Evolutionary conservation across 53 echinoderm and acorn worm genomes (phyloP), one percentile per base, ranked within the genome.

Genomic region (Holothuria leucospilota): DNA sequence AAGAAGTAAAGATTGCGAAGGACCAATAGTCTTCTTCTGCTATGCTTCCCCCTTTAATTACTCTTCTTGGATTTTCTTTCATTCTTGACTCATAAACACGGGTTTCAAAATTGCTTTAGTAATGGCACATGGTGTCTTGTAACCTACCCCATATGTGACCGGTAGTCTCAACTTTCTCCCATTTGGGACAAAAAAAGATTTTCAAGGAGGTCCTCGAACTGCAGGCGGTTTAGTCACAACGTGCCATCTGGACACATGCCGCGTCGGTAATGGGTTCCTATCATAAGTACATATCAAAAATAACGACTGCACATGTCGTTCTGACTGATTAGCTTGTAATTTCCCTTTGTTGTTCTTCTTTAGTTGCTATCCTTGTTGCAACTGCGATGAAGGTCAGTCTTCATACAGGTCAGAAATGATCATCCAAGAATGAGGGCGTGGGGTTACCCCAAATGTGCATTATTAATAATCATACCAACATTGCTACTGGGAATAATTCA

Each of bases 291-390:
- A 34, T 21, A 80, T 56, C 56, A 80, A 28, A 80, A 60, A 20
- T 56, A 38, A 59, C 49, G 29, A 80, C 38, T 12, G 28, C 52
- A 80, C 80, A 80, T 80, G 80, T 61, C 59, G 80, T 59, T 62
- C 60, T 59, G 56, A 30, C 80, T 80, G 75, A 80, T 80, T 61
- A 80, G 80, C 20, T 59, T 26, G 59, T 80, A 80, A 80, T 80
- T 80, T 58, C 39, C 28, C 10, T 80, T 18, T 56, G 56, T 56
- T 56, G 56, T 56, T 56, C 56, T 56, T 56, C 56, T 1, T 1
- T 16, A 56, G 56, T 56, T 56, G 56, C 8, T 56, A 56, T 56
- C 56, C 56, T 56, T 56, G 1, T 56, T 56, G 16, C 56, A 16
- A 52, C 52, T 16, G 56, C 18, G 46, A 56, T 56, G 56, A 18